Conservation (phyloP, 2,797 vertebrate genomes). For the Adelosebastes latens region DNA sequence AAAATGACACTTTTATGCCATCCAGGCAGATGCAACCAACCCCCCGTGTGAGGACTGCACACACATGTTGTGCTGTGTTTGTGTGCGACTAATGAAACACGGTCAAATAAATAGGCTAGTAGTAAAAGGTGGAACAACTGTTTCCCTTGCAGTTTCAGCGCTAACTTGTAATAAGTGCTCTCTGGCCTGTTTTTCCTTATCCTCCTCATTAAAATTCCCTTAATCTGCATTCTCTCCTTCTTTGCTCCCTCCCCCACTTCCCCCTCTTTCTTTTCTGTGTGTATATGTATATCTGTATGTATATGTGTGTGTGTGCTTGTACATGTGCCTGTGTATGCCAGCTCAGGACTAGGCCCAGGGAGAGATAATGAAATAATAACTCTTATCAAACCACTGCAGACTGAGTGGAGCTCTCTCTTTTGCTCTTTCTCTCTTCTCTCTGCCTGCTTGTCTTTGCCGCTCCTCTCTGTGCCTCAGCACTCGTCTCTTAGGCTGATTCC, state of each 20-base stretch:
- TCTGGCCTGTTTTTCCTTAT: slow-evolving; percentile 59
- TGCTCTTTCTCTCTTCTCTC: slow-evolving; percentile 43
- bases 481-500: slow-evolving; percentile 66
- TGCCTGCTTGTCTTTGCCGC: slow-evolving; percentile 56
- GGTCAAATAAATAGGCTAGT: slow-evolving; percentile 18
- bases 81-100: not conserved
- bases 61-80: not conserved
- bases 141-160: slow-evolving; percentile 49
- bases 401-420: slow-evolving; percentile 66
- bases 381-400: slow-evolving; percentile 83
- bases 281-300: slow-evolving; percentile 1
- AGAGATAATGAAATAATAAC: slow-evolving; percentile 84
- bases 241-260: not conserved
- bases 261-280: slow-evolving; percentile 18
- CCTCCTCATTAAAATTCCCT: slow-evolving; percentile 67
- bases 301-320: slow-evolving; percentile 6
- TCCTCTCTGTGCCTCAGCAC: slow-evolving; percentile 49
- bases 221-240: slow-evolving; percentile 65
- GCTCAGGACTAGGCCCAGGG: slow-evolving; percentile 71
- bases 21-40: not conserved
- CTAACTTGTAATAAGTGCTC: slow-evolving; percentile 66
- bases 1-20: slow-evolving; percentile 48
- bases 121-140: slow-evolving; percentile 47
- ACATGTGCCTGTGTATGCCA: slow-evolving; percentile 48
- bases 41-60: slow-evolving; percentile 1